phyloP scores from a whole-genome alignment of 2,797 vertebrate genomes.

The Ciconia nigra region DNA sequence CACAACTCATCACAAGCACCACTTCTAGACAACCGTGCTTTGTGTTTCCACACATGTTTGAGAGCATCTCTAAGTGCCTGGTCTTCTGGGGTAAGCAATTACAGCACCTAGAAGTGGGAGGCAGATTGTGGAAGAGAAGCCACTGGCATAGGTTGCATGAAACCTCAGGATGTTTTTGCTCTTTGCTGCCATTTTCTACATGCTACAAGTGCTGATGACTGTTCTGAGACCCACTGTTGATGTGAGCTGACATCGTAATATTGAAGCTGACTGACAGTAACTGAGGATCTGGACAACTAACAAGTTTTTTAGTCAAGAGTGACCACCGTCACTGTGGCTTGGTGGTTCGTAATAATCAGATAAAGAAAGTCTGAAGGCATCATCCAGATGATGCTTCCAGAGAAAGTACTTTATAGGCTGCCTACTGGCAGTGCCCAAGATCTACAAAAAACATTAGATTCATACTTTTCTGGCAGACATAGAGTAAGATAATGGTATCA shows the following conservation, averaged over 20 bases:
- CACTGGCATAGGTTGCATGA: background rate
- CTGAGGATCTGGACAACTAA: background rate
- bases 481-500: background rate
- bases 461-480: background rate
- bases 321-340: fast-evolving
- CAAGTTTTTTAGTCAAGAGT: background rate
- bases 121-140: background rate
- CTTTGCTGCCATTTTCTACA: background rate
- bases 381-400: background rate
- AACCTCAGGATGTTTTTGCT: background rate
- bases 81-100: background rate
- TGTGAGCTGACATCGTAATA: background rate
- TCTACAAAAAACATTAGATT: background rate
- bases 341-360: background rate
- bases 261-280: background rate
- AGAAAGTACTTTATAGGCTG: background rate
- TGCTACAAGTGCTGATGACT: background rate
- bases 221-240: background rate
- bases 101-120: background rate
- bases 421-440: background rate
- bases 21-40: fast-evolving
- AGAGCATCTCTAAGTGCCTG: background rate
- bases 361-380: background rate
- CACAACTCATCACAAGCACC: background rate
- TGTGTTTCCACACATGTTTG: background rate